phyloP scores from a whole-genome alignment of 1,140 invertebrate species.

The Lepidurus couesii region DNA sequence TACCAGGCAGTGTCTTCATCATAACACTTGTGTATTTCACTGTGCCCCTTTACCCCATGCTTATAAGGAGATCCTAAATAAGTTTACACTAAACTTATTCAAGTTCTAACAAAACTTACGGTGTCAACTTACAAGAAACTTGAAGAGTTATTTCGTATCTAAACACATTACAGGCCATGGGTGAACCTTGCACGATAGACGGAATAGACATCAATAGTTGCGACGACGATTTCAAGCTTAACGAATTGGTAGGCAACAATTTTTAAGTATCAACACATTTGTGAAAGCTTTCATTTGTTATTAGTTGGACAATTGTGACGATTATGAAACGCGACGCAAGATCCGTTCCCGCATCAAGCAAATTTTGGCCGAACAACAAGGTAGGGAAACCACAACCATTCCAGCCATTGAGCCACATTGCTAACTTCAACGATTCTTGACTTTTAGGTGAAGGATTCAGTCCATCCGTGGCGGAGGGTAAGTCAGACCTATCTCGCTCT shows the following conservation, averaged over 20 bases:
- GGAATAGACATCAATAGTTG: constrained; percentile 57
- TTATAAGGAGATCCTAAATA: too few species aligned
- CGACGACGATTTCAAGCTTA: constrained; percentile 64
- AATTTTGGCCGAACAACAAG: constrained; percentile 46
- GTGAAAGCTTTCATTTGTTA: constrained; percentile 40
- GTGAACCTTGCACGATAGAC: constrained; percentile 36
- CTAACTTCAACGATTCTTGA: background rate
- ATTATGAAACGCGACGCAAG: constrained; percentile 76
- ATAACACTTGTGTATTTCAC: background rate
- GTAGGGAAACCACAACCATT: constrained; percentile 40
- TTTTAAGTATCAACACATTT: background rate
- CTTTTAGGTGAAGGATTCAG: constrained; percentile 7
- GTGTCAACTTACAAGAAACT: background rate
- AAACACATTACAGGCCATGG: background rate
- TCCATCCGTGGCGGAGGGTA: constrained; percentile 16
- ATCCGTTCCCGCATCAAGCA: constrained; percentile 64
- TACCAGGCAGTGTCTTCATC: background rate
- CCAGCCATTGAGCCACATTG: background rate
- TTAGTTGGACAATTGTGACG: constrained; percentile 73
- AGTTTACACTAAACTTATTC: too few species aligned
- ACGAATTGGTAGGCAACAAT: constrained; percentile 57
- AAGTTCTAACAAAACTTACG: background rate
- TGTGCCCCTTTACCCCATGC: background rate
- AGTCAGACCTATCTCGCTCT: constrained; percentile 24
- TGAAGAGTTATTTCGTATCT: background rate